Base-by-base conservation (phyloP, 2,888 invertebrate species). In the Cheilosia vulpina region DNA sequence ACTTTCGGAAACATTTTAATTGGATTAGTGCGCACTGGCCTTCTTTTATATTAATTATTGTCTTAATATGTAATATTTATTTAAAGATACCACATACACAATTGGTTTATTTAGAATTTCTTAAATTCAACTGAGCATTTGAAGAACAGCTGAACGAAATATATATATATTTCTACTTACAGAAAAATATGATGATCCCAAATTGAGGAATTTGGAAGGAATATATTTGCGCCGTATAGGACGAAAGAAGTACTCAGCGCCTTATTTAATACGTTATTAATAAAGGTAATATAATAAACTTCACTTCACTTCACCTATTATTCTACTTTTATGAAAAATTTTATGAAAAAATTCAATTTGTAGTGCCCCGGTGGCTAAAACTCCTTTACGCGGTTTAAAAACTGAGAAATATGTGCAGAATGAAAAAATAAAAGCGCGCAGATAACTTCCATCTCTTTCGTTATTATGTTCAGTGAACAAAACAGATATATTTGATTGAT, bases 341-440 rank as follows among this genome's bases (percentile, higher is more conserved):
- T 24, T 60, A 5, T 4, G 21, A 34, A 53, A 31, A 52, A 43
- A 19, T 21, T 31, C 0, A 15, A 50, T 31, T 45, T 50, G 50
- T 6, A 58, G 19, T 53, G 68, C 68, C 53, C 60, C 34, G 68
- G 31, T 68, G 66, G 76, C 76, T 60, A 66, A 60, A 43, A 68
- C 60, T 43, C 43, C 60, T 45, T 68, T 76, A 53, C 66, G 76
- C 76, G 76, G 76, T 53, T 52, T 24, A 43, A 76, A 60, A 60
- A 24, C 31, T 76, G 76, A 76, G 68, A 76, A 68, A 66, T 68
- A 17, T 62, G 15, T 62, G 11, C 13, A 50, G 45, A 50, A 47
- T 41, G 19, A 13, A 60, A 11, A 76, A 68, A 43, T 68, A 68
- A 76, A 76, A 76, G 76, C 76, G 76, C 76, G 68, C 58, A 68